Base-by-base conservation (phyloP, 2,888 invertebrate genomes). In the Hydriomena furcata region DNA sequence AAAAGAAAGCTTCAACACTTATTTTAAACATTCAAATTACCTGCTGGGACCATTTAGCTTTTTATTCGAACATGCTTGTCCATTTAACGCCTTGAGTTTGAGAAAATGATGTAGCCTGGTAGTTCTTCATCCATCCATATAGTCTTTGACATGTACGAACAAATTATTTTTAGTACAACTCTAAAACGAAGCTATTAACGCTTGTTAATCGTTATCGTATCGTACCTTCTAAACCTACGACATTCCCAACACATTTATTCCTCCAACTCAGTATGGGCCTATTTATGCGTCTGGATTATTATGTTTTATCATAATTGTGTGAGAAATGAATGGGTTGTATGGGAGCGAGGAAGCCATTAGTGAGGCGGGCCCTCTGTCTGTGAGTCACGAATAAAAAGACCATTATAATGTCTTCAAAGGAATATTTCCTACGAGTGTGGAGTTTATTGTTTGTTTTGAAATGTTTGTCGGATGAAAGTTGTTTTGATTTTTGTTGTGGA, bases 311-410 rank as follows among this genome's bases (percentile, higher is more conserved):
- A 60, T 62, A 56, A 64, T 68, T 66, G 63, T 65, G 64, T 68
- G 72, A 65, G 66, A 65, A 66, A 61, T 69, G 73, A 68, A 71
- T 67, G 62, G 63, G 45, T 35, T 40, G 49, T 49, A 52, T 54
- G 55, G 52, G 48, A 54, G 58, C 55, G 41, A 49, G 48, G 58
- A 48, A 51, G 55, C 63, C 71, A 73, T 68, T 68, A 68, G 68
- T 45, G 64, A 55, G 60, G 50, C 60, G 61, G 67, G 59, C 58
- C 60, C 63, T 72, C 73, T 66, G 63, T 73, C 70, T 28, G 37
- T 21, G 10, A 60, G 55, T 63, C 31, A 51, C 25, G 27, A 41
- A 40, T 31, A 55, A 43, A 51, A 55, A 48, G 21, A 24, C 52
- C 47, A 52, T 48, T 56, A 58, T 51, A 46, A 28, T 49, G 52